phyloP scores from a whole-genome alignment of 2,888 invertebrate species.

The Drosophila falleni region DNA sequence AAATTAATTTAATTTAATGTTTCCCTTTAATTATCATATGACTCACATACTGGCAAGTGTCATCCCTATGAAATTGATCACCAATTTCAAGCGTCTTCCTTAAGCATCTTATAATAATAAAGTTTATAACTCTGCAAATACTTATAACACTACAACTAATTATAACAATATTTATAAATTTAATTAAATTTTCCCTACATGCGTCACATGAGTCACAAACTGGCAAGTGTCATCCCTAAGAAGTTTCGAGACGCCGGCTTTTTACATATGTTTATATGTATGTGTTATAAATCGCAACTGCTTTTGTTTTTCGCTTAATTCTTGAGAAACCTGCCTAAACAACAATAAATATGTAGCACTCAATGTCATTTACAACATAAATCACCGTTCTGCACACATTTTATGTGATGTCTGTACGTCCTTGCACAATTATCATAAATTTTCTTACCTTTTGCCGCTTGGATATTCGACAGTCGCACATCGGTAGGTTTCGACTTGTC shows the following conservation, averaged over 20 bases:
- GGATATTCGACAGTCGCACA: conserved; percentile 97
- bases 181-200: too few species aligned
- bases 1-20: not conserved
- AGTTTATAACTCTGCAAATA: too few species aligned
- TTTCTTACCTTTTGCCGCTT: conserved; percentile 96
- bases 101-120: too few species aligned
- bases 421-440: conserved; percentile 18
- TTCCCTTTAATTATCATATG: too few species aligned
- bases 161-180: too few species aligned
- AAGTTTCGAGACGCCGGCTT: conserved; percentile 70
- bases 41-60: too few species aligned
- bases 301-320: conserved; percentile 39
- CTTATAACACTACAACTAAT: too few species aligned
- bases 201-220: too few species aligned
- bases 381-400: conserved; percentile 18
- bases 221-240: conserved; percentile 55
- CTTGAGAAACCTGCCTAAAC: not conserved
- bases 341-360: not conserved
- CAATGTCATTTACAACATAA: conserved; percentile 25
- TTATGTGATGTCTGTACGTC: conserved; percentile 19
- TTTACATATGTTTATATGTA: not conserved
- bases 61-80: too few species aligned
- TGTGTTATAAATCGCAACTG: conserved; percentile 58
- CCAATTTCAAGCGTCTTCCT: too few species aligned
- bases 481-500: conserved; percentile 94